Evolutionary conservation across 2,888 invertebrate genomes (phyloP).

Genomic region (Empis livida): DNA sequence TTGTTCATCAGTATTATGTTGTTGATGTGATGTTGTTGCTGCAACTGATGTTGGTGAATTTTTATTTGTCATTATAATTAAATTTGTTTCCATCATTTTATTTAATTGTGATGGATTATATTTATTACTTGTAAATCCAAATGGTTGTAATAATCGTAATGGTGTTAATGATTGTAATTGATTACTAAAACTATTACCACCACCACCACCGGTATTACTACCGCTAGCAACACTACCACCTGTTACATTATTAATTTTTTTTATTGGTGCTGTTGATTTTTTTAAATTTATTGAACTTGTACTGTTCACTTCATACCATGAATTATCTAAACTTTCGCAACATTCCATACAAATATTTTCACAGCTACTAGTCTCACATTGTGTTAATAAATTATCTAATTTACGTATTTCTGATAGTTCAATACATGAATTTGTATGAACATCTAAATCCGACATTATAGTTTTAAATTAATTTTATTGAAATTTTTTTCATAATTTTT

Average conservation of each 20-base stretch:
- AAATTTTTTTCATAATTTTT: not conserved
- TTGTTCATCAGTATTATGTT: not conserved
- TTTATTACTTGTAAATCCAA: conserved; percentile 9
- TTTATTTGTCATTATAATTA: conserved; percentile 7
- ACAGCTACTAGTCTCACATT: conserved; percentile 23
- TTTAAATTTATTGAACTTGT: not conserved
- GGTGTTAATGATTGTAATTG: not conserved
- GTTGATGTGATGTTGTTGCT: not conserved
- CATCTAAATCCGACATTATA: conserved; percentile 21
- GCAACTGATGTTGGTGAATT: conserved; percentile 3
- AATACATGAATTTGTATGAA: conserved; percentile 22
- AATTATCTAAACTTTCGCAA: conserved; percentile 20
- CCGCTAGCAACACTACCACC: not conserved
- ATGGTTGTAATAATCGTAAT: conserved; percentile 8
- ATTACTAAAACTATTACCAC: not conserved
- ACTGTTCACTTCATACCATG: conserved; percentile 14
- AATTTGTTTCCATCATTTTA: conserved; percentile 17
- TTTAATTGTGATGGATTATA: conserved; percentile 14
- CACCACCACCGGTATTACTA: not conserved
- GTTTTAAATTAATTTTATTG: not conserved
- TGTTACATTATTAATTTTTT: not conserved
- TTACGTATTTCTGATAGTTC: conserved; percentile 23
- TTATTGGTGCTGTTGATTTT: conserved; percentile 4
- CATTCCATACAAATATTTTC: conserved; percentile 22
- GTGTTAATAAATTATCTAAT: conserved; percentile 20